Conservation (phyloP, 2,113 vertebrate species). For the Ranitomeya variabilis region DNA sequence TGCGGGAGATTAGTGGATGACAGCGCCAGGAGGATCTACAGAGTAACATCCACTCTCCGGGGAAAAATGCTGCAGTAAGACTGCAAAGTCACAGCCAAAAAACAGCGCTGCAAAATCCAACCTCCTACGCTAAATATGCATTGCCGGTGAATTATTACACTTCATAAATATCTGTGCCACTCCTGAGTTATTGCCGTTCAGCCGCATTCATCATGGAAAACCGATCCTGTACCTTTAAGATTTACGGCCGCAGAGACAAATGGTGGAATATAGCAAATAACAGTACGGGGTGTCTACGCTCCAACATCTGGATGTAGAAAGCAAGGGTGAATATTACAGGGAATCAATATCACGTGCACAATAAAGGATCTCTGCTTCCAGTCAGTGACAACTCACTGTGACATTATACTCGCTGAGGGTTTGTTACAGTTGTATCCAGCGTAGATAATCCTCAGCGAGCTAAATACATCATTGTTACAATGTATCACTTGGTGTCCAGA, state of each 20-base stretch:
- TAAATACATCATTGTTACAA: no score
- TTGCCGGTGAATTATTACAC: conserved; percentile 2
- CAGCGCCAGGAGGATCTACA: neutral
- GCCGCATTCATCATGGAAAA: neutral
- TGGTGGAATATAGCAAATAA: neutral
- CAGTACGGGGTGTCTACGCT: neutral
- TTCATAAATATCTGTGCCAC: neutral
- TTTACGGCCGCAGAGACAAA: neutral
- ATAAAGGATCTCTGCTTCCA: neutral
- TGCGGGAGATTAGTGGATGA: neutral
- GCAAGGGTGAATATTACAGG: neutral
- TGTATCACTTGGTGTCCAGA: no score
- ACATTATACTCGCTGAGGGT: neutral
- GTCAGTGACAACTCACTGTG: neutral
- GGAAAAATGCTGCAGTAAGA: neutral
- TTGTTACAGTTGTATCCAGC: no score
- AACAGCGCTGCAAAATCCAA: neutral
- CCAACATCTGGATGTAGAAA: neutral
- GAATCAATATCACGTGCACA: neutral
- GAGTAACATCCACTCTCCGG: neutral
- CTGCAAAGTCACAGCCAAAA: neutral
- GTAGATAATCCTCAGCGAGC: no score
- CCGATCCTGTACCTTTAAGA: conserved; percentile 5
- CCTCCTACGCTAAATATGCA: conserved; percentile 5
- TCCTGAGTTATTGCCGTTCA: neutral